Base-by-base conservation (phyloP, 2,113 vertebrate species). In the Rhagologus leucostigma region DNA sequence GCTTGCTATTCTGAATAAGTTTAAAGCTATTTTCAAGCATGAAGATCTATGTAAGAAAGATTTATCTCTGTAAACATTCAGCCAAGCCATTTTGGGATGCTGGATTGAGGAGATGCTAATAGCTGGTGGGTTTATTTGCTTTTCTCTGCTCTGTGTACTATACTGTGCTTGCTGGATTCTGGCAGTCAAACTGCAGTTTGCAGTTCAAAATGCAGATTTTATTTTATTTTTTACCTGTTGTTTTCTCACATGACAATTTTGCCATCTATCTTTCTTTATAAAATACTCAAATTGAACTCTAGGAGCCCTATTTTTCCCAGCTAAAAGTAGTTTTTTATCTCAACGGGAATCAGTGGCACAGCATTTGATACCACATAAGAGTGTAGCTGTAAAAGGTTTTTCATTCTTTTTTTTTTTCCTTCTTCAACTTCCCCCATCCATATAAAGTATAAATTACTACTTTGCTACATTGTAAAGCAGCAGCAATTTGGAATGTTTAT, bases 271-370 rank as follows among this genome's bases (percentile, higher is more conserved):
- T 84, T 44, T n/a, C 26, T 56, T 49, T 68, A 39, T 50, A 37
- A 71, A 85, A 79, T 63, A 42, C 53, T 53, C n/a, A 47, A 50
- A 39, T 13, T 70, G 52, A 57, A 19, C 62, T 41, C 26, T 22
- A 73, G 57, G 30, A 90, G 21, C 10, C 6, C 4, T 67, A 26
- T 83, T 94, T 95, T 64, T 64, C 14, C 18, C 6, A 42, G 26
- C 16, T 59, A 13, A 50, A 82, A 86, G 47, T 85, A 9, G 2
- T 6, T 18, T 74, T 76, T 93, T 60, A 44, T 60, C 47, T 79
- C 50, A 26, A 5, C 0, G 0, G 35, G 42, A 70, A 37, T 24
- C 0, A 3, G 9, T 80, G 26, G 52, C 39, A 62, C 18, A 16
- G 39, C 50, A 37, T 57, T 94, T 74, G 83, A 55, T 37, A 56